Conservation (phyloP, 2,113 vertebrate genomes). For the Cyanistes caeruleus region DNA sequence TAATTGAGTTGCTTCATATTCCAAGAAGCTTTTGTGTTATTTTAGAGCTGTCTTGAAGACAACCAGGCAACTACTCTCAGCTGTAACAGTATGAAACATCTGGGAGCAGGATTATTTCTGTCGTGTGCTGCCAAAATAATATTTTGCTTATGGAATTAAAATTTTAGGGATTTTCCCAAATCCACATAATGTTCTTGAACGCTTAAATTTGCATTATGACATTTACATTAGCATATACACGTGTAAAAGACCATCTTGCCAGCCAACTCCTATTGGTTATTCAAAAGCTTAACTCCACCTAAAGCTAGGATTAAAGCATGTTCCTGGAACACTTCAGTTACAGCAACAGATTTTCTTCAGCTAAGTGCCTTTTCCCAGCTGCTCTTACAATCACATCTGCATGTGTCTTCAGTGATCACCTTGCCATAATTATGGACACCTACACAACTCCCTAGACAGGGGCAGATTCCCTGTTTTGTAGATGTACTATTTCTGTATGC, state of each 20-base stretch:
- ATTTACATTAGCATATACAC: slow-evolving; percentile 45
- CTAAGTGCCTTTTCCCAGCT: slow-evolving; percentile 18
- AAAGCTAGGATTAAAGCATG: slow-evolving; percentile 49
- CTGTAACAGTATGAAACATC: slow-evolving; percentile 34
- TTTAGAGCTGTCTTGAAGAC: slow-evolving; percentile 25
- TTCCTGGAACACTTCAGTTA: slow-evolving; percentile 15
- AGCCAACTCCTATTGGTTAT: slow-evolving; percentile 21
- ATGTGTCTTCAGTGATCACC: not conserved
- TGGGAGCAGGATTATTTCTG: slow-evolving; percentile 59
- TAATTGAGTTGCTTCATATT: not conserved
- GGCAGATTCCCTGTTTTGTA: not conserved
- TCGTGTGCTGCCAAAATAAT: slow-evolving; percentile 55
- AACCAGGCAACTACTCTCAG: not conserved
- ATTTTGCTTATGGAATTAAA: slow-evolving; percentile 69
- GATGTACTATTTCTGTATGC: not conserved
- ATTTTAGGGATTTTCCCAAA: slow-evolving; percentile 56
- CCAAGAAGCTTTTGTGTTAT: slow-evolving; percentile 9
- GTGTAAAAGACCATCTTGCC: slow-evolving; percentile 24
- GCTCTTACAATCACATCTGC: not conserved
- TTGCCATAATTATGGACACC: not conserved
- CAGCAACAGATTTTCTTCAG: slow-evolving; percentile 8
- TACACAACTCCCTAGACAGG: not conserved
- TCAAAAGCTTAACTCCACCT: slow-evolving; percentile 43
- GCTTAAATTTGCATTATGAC: slow-evolving; percentile 43
- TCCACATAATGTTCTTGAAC: slow-evolving; percentile 39